These are phyloP conservation scores for Drosophila borborema DNA, from an alignment of 2,888 invertebrate species.

Conservation along the genomic window DNA sequence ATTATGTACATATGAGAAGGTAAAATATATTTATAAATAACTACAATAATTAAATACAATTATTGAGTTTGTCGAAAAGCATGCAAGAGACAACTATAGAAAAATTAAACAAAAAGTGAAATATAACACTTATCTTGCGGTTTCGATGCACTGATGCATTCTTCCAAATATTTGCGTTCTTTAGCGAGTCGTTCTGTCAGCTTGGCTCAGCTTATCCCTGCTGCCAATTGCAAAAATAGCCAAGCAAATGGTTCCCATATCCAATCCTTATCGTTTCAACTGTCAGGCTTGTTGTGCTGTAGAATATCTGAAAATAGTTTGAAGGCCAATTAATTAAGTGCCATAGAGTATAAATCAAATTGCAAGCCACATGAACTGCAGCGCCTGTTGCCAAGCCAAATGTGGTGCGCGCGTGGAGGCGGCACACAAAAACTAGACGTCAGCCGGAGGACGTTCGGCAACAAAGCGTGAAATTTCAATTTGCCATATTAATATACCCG, in stretches of 20 bases:
- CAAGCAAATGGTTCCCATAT: neutral
- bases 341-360: conserved; percentile 20
- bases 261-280: neutral
- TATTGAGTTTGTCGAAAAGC: too few species aligned
- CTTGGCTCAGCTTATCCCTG: neutral
- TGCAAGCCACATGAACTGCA: conserved; percentile 7
- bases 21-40: too few species aligned
- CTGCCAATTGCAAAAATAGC: neutral
- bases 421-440: conserved; percentile 19
- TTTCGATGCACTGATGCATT: neutral
- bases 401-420: neutral
- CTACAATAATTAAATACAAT: too few species aligned
- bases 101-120: neutral
- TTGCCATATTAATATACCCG: conserved; percentile 74
- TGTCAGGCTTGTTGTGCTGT: conserved; percentile 1
- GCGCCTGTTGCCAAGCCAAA: neutral
- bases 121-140: neutral
- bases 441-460: conserved; percentile 23
- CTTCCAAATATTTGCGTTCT: neutral
- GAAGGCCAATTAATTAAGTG: conserved; percentile 21
- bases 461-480: conserved; percentile 75
- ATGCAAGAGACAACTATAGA: too few species aligned
- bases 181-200: neutral
- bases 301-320: conserved; percentile 5
- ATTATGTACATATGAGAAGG: too few species aligned